These are phyloP conservation scores for Scaptomyza parva DNA, from an alignment of 2,888 invertebrate genomes.

Conservation along the genomic window DNA sequence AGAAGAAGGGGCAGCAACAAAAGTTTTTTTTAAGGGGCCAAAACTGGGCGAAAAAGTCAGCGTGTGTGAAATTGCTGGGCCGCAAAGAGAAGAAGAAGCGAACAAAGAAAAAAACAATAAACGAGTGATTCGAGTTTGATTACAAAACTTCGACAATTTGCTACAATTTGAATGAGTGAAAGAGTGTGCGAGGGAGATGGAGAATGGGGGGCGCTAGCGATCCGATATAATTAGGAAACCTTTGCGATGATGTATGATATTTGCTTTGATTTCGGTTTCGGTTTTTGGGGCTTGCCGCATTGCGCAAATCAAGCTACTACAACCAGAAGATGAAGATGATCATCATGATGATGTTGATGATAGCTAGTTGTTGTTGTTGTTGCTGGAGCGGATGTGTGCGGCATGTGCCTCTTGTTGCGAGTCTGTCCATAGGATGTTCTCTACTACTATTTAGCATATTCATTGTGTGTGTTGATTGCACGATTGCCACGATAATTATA, in stretches of 20 bases:
- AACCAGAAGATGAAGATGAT: constrained; percentile 34
- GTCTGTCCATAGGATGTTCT: constrained; percentile 64
- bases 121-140: constrained; percentile 53
- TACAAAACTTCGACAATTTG: constrained; percentile 76
- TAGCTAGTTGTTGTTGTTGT: constrained; percentile 15
- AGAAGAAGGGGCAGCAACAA: constrained; percentile 13
- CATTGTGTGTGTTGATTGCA: constrained; percentile 60
- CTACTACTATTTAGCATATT: constrained; percentile 75
- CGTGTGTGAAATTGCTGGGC: constrained; percentile 61
- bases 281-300: constrained; percentile 25
- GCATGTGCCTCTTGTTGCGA: constrained; percentile 43
- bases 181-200: neutral
- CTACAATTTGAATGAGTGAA: constrained; percentile 57
- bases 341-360: constrained; percentile 40
- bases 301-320: constrained; percentile 59
- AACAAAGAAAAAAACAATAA: constrained; percentile 19
- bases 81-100: constrained; percentile 6
- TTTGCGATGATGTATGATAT: constrained; percentile 76
- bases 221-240: constrained; percentile 66
- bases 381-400: constrained; percentile 67
- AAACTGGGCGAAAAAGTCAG: constrained; percentile 52
- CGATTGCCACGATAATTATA: constrained; percentile 67
- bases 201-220: constrained; percentile 12
- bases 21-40: too few relatives aligned
- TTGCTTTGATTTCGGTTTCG: constrained; percentile 55